Conservation (phyloP, 1,140 invertebrate genomes). For the Drosophila subobscura region DNA sequence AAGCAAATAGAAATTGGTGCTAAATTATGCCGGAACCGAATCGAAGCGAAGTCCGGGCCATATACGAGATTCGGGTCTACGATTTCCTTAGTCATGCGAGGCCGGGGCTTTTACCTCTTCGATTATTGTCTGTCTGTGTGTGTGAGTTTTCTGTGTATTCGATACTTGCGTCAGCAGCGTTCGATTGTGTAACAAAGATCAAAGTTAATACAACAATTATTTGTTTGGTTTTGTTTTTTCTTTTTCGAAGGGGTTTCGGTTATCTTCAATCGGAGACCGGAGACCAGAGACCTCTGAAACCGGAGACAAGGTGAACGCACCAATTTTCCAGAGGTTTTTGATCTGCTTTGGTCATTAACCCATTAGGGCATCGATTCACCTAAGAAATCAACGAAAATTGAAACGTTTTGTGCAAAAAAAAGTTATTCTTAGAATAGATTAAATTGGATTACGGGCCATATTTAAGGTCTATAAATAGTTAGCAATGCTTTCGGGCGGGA, state of each 20-base stretch:
- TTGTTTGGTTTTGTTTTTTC: constrained; percentile 15
- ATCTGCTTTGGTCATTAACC: constrained; percentile 45
- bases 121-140: constrained; percentile 15
- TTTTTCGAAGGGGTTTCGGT: constrained; percentile 21
- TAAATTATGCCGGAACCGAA: constrained; percentile 79
- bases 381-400: constrained; percentile 17
- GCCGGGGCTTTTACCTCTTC: constrained; percentile 47
- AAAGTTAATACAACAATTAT: constrained; percentile 41
- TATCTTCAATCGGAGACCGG: constrained; percentile 25
- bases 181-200: constrained; percentile 65
- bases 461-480: too few species aligned
- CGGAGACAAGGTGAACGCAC: constrained; percentile 57
- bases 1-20: constrained; percentile 80
- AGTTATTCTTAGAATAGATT: too few species aligned
- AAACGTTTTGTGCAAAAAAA: not conserved
- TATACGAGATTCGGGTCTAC: constrained; percentile 33
- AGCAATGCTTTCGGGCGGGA: too few species aligned
- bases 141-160: constrained; percentile 13
- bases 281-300: constrained; percentile 5
- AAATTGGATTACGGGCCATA: too few species aligned
- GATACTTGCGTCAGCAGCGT: constrained; percentile 53
- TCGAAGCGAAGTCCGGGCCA: constrained; percentile 23
- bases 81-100: constrained; percentile 56
- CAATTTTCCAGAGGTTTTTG: constrained; percentile 32
- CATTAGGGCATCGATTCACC: constrained; percentile 7